phyloP scores from a whole-genome alignment of 2,888 invertebrate species.

The Agrochola lota region DNA sequence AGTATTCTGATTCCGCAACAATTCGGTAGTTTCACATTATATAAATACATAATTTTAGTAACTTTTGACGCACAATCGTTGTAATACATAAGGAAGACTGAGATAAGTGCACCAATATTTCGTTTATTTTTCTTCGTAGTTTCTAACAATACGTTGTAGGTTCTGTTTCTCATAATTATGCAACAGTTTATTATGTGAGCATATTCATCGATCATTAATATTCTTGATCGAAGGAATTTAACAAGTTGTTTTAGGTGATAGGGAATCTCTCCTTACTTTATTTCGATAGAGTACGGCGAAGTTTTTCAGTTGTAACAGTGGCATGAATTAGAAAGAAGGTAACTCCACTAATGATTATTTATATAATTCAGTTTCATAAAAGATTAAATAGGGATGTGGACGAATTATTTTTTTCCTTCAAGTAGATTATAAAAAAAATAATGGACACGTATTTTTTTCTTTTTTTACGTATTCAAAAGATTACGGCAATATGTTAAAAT shows the following conservation, averaged over 20 bases:
- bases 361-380: background rate
- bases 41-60: slow-evolving; percentile 2
- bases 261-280: background rate
- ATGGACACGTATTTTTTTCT: too few species aligned
- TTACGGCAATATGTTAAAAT: too few species aligned
- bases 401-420: too few species aligned
- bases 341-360: slow-evolving; percentile 18
- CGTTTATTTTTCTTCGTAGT: slow-evolving; percentile 12
- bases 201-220: background rate
- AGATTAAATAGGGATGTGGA: background rate
- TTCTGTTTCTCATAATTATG: background rate
- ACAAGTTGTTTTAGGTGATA: background rate
- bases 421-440: too few species aligned
- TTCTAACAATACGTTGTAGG: slow-evolving; percentile 6
- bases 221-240: background rate
- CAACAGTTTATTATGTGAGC: background rate
- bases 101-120: slow-evolving; percentile 35
- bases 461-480: too few species aligned
- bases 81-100: slow-evolving; percentile 39
- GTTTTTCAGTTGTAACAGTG: background rate
- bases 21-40: slow-evolving; percentile 1
- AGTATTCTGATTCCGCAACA: background rate
- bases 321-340: slow-evolving; percentile 6
- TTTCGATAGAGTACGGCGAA: background rate
- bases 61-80: slow-evolving; percentile 14